phyloP scores from a whole-genome alignment of 2,888 invertebrate genomes.

The Erynnis tages region DNA sequence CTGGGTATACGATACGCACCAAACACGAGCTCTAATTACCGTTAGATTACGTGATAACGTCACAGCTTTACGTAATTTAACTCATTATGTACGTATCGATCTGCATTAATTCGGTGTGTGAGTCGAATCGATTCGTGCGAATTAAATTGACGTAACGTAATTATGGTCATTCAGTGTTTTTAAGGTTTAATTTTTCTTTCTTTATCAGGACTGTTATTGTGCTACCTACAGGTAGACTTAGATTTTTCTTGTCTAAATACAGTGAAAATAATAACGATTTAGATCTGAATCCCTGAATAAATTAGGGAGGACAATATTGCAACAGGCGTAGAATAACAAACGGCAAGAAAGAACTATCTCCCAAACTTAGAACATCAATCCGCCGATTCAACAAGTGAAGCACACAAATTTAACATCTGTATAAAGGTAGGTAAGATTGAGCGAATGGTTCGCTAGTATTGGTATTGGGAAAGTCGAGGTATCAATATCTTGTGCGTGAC shows the following conservation, averaged over 20 bases:
- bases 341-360: no score
- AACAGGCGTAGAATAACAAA: no score
- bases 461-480: slow-evolving; percentile 31
- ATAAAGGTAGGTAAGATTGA: slow-evolving; percentile 21
- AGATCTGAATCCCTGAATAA: no score
- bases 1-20: slow-evolving; percentile 22
- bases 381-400: slow-evolving; percentile 2
- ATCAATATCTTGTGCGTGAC: slow-evolving; percentile 63
- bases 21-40: slow-evolving; percentile 33
- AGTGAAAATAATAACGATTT: no score
- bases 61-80: slow-evolving; percentile 26
- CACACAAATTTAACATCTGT: slow-evolving; percentile 2
- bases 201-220: no score
- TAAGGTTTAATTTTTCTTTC: not conserved
- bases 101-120: slow-evolving; percentile 15
- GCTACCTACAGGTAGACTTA: no score
- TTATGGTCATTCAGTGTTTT: not conserved
- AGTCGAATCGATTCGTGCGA: slow-evolving; percentile 5
- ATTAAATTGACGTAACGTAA: not conserved
- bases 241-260: no score
- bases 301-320: no score
- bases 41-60: slow-evolving; percentile 34
- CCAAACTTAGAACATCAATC: not conserved
- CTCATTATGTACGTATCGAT: slow-evolving; percentile 24
- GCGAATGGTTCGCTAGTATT: slow-evolving; percentile 14